These are phyloP conservation scores for Oryzias celebensis DNA, from an alignment of 2,113 vertebrate species.

Conservation along the genomic window DNA sequence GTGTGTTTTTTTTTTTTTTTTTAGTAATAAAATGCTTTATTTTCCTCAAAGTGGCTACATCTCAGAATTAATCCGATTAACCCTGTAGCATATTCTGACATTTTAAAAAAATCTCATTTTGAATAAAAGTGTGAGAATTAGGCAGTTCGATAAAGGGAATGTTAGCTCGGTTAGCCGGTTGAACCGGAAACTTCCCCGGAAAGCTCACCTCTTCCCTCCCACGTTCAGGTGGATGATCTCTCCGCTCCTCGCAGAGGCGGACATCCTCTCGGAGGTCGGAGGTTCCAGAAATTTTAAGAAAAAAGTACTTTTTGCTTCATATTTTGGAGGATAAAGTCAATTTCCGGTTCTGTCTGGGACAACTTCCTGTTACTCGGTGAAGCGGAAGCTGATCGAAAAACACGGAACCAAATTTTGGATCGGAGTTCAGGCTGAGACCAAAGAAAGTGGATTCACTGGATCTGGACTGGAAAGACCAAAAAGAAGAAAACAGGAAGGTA, in stretches of 20 bases:
- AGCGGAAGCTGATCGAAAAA: constrained; percentile 7
- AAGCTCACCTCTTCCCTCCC: constrained; percentile 77
- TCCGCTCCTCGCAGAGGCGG: constrained; percentile 61
- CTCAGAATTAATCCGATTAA: too few species aligned
- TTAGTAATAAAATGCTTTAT: too few species aligned
- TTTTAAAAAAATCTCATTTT: too few species aligned
- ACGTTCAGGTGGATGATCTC: constrained; percentile 84
- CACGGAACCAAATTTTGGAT: neutral
- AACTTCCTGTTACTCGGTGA: constrained; percentile 33
- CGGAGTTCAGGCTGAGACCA: accelerated
- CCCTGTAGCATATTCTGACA: too few species aligned
- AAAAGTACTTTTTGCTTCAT: constrained; percentile 18
- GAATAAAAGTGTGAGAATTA: neutral
- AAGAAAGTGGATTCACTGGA: neutral
- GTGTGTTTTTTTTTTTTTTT: too few species aligned
- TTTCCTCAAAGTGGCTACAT: too few species aligned
- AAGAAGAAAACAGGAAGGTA: too few species aligned
- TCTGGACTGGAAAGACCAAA: neutral
- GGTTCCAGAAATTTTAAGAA: neutral
- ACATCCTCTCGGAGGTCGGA: constrained; percentile 15
- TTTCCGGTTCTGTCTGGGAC: constrained; percentile 8
- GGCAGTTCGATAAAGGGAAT: constrained; percentile 9
- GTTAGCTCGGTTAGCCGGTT: neutral
- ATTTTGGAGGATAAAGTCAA: neutral
- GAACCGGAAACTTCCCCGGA: constrained; percentile 6